These are phyloP conservation scores for Thalassophryne amazonica DNA, from an alignment of 2,797 vertebrate genomes.

Conservation along the genomic window DNA sequence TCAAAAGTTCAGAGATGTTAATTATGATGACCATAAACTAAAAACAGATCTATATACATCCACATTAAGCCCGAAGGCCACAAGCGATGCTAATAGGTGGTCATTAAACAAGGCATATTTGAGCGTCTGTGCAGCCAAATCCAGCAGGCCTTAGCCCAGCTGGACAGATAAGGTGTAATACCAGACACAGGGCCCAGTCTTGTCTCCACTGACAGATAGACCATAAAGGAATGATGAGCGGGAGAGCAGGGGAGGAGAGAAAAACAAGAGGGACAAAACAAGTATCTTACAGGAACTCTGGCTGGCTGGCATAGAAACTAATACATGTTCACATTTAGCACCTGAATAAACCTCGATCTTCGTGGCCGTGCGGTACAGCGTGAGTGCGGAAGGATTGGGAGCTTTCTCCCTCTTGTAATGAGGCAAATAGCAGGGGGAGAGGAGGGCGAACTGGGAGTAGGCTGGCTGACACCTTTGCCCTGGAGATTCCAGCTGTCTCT, in stretches of 20 bases:
- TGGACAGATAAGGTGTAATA: conserved; percentile 76
- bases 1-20: conserved; percentile 30
- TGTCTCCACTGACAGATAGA: conserved; percentile 73
- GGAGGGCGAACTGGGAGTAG: background rate
- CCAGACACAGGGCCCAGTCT: conserved; percentile 65
- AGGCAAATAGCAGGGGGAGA: conserved; percentile 52
- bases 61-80: conserved; percentile 24
- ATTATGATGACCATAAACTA: background rate
- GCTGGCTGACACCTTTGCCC: conserved; percentile 55
- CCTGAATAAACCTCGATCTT: no score
- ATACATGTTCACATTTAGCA: conserved; percentile 81
- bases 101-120: conserved; percentile 69
- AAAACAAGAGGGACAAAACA: conserved; percentile 73
- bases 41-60: conserved; percentile 12
- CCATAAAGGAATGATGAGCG: conserved; percentile 31
- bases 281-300: conserved; percentile 73
- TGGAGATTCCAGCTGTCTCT: conserved; percentile 59
- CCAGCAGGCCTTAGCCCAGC: conserved; percentile 71
- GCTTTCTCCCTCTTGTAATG: conserved; percentile 70
- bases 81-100: conserved; percentile 61
- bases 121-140: conserved; percentile 62
- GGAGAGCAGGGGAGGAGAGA: conserved; percentile 36
- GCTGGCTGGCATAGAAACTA: conserved; percentile 79
- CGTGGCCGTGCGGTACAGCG: conserved; percentile 33
- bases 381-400: conserved; percentile 50